Conservation (phyloP, 2,797 vertebrate genomes). For the Scolopax rusticola region DNA sequence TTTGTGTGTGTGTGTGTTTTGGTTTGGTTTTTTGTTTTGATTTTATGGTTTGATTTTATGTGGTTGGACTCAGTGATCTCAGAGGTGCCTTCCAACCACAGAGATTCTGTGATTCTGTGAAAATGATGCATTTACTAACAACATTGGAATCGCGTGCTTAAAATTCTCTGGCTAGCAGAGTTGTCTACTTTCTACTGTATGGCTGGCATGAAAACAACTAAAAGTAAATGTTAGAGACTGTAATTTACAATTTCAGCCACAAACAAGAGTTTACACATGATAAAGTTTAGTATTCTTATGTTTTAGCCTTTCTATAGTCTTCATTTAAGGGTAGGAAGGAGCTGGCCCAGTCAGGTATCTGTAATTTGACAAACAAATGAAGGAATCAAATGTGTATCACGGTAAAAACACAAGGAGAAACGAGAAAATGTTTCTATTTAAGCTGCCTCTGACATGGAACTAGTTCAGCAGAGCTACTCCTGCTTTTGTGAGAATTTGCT, state of each 20-base stretch:
- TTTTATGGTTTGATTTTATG: too few relatives aligned
- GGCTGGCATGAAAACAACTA: background rate
- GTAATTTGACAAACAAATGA: background rate
- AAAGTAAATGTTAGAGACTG: background rate
- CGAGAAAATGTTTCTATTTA: background rate
- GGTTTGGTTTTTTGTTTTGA: too few relatives aligned
- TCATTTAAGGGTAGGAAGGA: background rate
- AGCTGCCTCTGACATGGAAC: background rate
- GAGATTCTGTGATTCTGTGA: too few relatives aligned
- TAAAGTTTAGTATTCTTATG: background rate
- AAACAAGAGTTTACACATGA: background rate
- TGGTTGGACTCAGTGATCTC: too few relatives aligned
- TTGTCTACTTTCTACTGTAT: slow-evolving; percentile 6
- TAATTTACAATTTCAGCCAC: background rate
- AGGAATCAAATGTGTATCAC: background rate
- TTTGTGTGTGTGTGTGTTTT: too few relatives aligned
- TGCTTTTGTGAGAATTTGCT: background rate
- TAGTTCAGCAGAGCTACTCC: background rate
- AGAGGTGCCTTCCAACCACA: too few relatives aligned
- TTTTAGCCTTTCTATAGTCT: background rate
- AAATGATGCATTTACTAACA: background rate
- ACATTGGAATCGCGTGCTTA: background rate
- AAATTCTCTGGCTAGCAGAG: slow-evolving; percentile 1
- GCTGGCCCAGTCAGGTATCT: background rate
- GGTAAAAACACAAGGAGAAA: background rate